Evolutionary conservation across 2,797 vertebrate genomes (phyloP).

Genomic region (Acanthurus leucopareius): DNA sequence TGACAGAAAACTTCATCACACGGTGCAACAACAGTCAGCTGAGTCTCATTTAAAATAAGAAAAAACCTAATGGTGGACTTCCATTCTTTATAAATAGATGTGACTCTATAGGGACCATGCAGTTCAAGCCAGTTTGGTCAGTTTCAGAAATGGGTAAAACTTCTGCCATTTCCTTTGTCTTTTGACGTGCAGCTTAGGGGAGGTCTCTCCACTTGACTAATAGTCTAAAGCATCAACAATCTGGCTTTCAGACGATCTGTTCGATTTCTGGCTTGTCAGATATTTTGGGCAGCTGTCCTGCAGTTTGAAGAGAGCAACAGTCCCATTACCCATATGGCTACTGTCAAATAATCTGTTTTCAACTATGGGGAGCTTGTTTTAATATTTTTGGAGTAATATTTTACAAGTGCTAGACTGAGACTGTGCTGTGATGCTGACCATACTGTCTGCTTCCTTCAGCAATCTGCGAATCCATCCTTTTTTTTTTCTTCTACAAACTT

Average conservation of each 20-base stretch:
- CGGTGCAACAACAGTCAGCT: no score
- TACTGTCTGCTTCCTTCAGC: conserved; percentile 4
- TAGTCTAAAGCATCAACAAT: neutral
- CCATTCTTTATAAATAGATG: no score
- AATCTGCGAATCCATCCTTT: neutral
- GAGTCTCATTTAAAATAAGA: no score
- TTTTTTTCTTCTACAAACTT: neutral
- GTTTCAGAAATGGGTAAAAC: neutral
- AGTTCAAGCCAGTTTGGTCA: no score
- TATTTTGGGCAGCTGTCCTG: neutral
- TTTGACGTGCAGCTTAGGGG: neutral
- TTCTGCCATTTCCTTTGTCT: neutral
- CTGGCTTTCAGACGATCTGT: neutral
- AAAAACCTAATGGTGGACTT: no score
- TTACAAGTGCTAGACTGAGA: conserved; percentile 3
- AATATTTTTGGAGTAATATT: neutral
- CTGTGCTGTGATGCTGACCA: conserved; percentile 3
- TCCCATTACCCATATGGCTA: neutral
- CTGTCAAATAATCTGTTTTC: neutral
- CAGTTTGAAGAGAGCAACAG: neutral
- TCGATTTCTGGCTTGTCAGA: conserved; percentile 8
- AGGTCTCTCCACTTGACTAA: neutral
- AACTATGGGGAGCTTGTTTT: neutral
- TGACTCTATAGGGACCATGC: no score
- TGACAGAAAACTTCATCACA: no score